Evolutionary conservation across 2,113 vertebrate genomes (phyloP), one percentile per base, ranked within the genome.

Genomic region (Nannobrachium achirus): DNA sequence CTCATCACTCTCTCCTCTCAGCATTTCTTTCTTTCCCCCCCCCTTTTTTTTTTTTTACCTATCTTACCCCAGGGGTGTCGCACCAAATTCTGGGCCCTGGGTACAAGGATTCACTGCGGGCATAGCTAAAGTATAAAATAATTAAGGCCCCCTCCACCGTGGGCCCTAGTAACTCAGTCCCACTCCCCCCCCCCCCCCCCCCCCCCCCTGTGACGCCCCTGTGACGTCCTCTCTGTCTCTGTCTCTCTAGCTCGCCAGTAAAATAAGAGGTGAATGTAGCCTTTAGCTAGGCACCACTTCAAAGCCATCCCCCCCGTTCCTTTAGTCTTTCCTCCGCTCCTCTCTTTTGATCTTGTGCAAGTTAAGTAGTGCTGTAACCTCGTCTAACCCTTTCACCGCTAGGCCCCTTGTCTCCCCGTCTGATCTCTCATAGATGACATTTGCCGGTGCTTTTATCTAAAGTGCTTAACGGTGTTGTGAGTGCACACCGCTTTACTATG

Each of bases 231-330:
- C 13, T 48, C 13, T 6, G n/a, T 48, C n/a, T n/a, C 45, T 14
- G 10, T 25, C 45, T n/a, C 1, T 48, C 9, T 13, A n/a, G n/a
- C 13, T 48, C 46, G 6, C 61, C 53, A 67, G 68, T 74, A 71
- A 84, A 84, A 80, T 76, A 72, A 84, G 78, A 76, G 69, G 67
- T 78, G 83, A 79, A 76, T 65, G 20, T 75, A 69, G 79, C 75
- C 82, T 76, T 80, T 85, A 73, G 78, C 69, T 60, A 66, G 55
- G 62, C 63, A 56, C 63, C 56, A 75, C 80, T 78, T 83, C 78
- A 75, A 83, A 83, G 86, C 48, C 25, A 33, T 3, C 3, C 25
- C 25, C 25, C 25, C 25, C n/a, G n/a, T 33, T 33, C 60, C 68
- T 74, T 67, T 81, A 53, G 58, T 81, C 74, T 73, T 45, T 38